A percentile compares a stretch with the other conserved stretches of the same genome.
Evolutionary conservation across 2,113 vertebrate species (phyloP).

Genomic region (Cromileptes altivelis): DNA sequence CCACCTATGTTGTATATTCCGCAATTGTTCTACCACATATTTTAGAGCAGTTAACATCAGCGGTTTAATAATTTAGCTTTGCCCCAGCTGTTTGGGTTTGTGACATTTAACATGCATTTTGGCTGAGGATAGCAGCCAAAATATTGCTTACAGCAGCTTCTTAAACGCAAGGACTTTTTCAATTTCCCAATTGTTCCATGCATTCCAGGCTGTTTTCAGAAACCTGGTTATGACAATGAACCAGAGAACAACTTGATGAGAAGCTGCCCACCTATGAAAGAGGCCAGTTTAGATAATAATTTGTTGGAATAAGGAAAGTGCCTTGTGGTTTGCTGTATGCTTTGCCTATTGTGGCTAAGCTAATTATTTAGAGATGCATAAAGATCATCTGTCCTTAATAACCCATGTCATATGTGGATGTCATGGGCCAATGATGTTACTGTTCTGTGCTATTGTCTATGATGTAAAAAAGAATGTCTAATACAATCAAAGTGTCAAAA

Average conservation of each 20-base stretch:
- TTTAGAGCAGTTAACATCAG: neutral
- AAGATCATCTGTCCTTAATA: neutral
- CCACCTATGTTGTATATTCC: neutral
- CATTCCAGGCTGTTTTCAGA: neutral
- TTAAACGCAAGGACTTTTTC: neutral
- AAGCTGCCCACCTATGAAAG: neutral
- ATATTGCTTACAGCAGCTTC: neutral
- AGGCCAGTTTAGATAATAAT: neutral
- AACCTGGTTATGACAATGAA: neutral
- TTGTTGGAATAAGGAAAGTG: neutral
- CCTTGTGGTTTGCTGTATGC: neutral
- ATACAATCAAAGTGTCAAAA: neutral
- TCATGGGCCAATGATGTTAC: conserved; percentile 1
- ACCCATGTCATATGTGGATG: neutral
- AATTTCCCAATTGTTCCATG: neutral
- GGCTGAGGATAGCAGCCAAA: neutral
- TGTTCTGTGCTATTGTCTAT: conserved; percentile 23
- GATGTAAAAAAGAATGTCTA: neutral
- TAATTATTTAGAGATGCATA: neutral
- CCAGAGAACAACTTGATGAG: neutral
- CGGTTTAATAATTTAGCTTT: neutral
- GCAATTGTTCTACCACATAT: neutral
- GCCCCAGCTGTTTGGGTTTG: neutral
- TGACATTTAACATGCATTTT: neutral
- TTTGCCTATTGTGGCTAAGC: neutral